phyloP scores from a whole-genome alignment of 2,797 vertebrate species.

The Echiichthys vipera region DNA sequence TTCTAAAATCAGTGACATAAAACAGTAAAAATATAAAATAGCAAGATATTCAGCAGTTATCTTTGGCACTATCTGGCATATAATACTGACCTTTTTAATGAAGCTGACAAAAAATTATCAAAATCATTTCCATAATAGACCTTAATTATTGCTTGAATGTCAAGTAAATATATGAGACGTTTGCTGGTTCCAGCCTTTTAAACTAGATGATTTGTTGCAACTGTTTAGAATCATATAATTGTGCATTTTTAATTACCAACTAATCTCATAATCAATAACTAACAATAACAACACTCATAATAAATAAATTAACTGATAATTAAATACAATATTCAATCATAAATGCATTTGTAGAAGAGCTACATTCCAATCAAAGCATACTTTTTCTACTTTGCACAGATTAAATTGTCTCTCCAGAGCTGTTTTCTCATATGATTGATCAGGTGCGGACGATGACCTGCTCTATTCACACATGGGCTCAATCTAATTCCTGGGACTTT shows the following conservation, averaged over 20 bases:
- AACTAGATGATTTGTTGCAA: neutral
- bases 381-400: neutral
- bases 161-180: neutral
- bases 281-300: too few relatives aligned
- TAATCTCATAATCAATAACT: too few relatives aligned
- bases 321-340: neutral
- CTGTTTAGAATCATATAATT: neutral
- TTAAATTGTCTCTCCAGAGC: conserved; percentile 3
- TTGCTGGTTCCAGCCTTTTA: neutral
- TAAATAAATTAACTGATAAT: neutral
- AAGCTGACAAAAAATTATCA: neutral
- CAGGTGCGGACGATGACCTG: too few relatives aligned
- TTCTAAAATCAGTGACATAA: neutral
- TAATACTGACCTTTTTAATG: neutral
- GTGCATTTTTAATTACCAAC: neutral
- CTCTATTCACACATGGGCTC: too few relatives aligned
- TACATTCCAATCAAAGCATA: neutral
- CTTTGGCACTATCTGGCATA: neutral
- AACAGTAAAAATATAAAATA: neutral
- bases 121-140: neutral
- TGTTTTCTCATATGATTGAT: too few relatives aligned
- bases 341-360: neutral
- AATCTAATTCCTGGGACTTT: too few relatives aligned
- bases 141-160: neutral
- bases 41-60: neutral